Base-by-base conservation (phyloP, 2,888 invertebrate species). In the Folsomia manolachei region DNA sequence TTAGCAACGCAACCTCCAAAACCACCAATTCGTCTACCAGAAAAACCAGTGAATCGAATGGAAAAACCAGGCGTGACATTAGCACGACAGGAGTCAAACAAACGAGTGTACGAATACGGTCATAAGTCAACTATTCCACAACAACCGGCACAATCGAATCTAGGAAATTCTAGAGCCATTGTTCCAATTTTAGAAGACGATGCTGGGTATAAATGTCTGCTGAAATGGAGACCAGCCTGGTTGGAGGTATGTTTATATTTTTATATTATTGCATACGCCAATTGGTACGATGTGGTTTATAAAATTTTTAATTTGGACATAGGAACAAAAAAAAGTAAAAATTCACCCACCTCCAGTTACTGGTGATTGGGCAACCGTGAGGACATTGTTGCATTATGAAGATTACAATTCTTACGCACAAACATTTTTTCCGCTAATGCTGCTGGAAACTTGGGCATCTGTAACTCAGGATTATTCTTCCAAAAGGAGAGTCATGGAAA, bases 381-480 rank as follows among this genome's bases (percentile, higher is more conserved):
- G 39, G 7, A 67, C 71, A n/a, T 18, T 71, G 19, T 23, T 27
- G 9, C 26, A 61, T 23, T 75, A 75, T 24, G 52, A 63, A 9
- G 86, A 84, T 63, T 88, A 87, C 80, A 83, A 85, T 11, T 88
- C 90, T 74, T 92, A 91, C 83, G 85, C 82, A 78, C 86, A 86
- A 66, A 83, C 87, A 61, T 84, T 88, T 66, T 85, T 86, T 21
- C 88, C 89, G 65, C 83, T 89, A 68, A 83, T 90, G 62, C 82
- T 89, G 4, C 84, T 88, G 82, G 90, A 90, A 82, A 86, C 88
- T 62, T 90, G 90, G 90, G 86, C 87, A 80, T 84, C 68, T 0
- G 70, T 78, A 26, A 66, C 52, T 21, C 53, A 63, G 26, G 75
- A 77, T 56, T 51, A 9, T 63, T 27, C 19, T 7, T 4, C 7